Base-by-base conservation (phyloP, 1,140 invertebrate species). In the Calosoma granatense region DNA sequence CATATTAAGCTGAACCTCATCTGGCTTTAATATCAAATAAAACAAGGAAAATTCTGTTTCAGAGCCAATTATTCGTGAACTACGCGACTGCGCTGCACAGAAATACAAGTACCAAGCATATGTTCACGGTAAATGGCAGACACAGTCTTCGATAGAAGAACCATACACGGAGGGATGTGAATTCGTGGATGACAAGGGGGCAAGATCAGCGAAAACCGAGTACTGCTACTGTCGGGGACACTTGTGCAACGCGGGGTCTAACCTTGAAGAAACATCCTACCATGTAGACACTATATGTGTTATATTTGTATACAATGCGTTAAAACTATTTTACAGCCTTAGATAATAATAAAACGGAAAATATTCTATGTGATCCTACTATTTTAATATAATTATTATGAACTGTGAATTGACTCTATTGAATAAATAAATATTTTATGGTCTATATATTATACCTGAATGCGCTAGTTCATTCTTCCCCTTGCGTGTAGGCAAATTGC, bases 11-110 rank as follows among this genome's bases (percentile, higher is more conserved):
- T n/a, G n/a, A n/a, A n/a, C n/a, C n/a, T n/a, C n/a, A n/a, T n/a
- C n/a, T n/a, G n/a, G n/a, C n/a, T n/a, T n/a, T n/a, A n/a, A n/a
- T n/a, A n/a, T n/a, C n/a, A n/a, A n/a, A n/a, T n/a, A n/a, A n/a
- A n/a, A n/a, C n/a, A n/a, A n/a, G n/a, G n/a, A n/a, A n/a, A n/a
- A n/a, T n/a, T n/a, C n/a, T n/a, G n/a, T 56, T 79, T 23, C 74
- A 84, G 83, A 81, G 60, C 73, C 76, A 56, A 75, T 87, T 20
- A 80, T 78, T 43, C 78, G 75, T 14, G 80, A 81, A 11, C 73
- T 81, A 43, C 75, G 87, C 39, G 85, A 83, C 57, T 92, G 88
- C 64, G 85, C 88, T 0, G 70, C 78, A 1, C 88, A 92, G 65
- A 83, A 81, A 61, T 72, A 84, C 56, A 76, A 74, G 2, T 78